phyloP scores from a whole-genome alignment of 2,888 invertebrate genomes.

The Amorpha juglandis region DNA sequence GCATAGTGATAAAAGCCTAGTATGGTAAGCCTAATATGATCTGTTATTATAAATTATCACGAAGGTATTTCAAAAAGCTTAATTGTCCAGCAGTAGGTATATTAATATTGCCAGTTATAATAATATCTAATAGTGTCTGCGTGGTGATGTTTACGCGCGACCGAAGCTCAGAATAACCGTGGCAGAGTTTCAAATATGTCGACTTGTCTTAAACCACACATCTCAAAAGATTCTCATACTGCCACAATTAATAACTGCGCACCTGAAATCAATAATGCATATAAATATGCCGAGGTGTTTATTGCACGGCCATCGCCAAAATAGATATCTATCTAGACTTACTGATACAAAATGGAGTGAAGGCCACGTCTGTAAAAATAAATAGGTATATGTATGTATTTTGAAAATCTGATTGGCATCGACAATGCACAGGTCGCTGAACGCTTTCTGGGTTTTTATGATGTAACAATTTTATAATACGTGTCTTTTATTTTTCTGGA shows the following conservation, averaged over 20 bases:
- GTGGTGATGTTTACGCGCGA: slow-evolving; percentile 72
- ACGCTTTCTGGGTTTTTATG: no score
- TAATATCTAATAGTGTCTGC: slow-evolving; percentile 56
- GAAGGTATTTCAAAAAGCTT: slow-evolving; percentile 29
- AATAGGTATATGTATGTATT: no score
- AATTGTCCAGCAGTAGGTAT: slow-evolving; percentile 42
- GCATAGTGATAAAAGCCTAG: no score
- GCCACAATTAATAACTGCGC: slow-evolving; percentile 52
- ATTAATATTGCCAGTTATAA: slow-evolving; percentile 55
- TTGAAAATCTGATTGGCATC: no score
- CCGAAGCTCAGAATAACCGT: slow-evolving; percentile 71
- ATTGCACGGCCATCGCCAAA: slow-evolving; percentile 2
- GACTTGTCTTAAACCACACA: slow-evolving; percentile 71
- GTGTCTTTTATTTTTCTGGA: no score
- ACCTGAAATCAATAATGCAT: slow-evolving; percentile 39
- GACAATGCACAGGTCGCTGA: no score
- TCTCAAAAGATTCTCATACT: slow-evolving; percentile 60
- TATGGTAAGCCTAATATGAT: no score
- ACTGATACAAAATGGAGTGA: background rate
- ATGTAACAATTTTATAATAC: no score
- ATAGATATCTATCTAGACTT: background rate
- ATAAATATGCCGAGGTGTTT: background rate
- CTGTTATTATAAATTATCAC: slow-evolving; percentile 5
- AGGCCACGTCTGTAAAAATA: background rate
- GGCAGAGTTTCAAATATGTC: slow-evolving; percentile 84